phyloP scores from a whole-genome alignment of 2,797 vertebrate genomes.

The Antennarius maculatus region DNA sequence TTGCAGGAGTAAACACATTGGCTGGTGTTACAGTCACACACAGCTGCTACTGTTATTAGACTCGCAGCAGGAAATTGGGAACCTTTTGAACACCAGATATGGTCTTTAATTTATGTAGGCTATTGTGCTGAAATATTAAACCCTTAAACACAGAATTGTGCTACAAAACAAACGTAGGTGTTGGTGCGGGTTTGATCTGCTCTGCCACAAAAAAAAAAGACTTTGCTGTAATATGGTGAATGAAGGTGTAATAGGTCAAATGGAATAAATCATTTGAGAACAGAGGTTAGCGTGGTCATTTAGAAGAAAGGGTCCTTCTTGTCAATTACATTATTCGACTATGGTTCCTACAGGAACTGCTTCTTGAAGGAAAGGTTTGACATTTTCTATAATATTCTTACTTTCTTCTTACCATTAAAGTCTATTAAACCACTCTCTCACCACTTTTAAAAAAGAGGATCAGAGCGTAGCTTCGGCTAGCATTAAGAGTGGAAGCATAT shows the following conservation, averaged over 20 bases:
- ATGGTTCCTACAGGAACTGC: too few relatives aligned
- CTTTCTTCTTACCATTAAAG: too few relatives aligned
- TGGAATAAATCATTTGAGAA: too few relatives aligned
- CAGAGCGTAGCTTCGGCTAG: too few relatives aligned
- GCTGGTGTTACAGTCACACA: slow-evolving; percentile 1
- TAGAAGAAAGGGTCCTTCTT: too few relatives aligned
- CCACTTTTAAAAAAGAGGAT: too few relatives aligned
- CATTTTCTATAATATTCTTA: too few relatives aligned
- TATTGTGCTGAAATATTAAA: slow-evolving; percentile 2
- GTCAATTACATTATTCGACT: too few relatives aligned
- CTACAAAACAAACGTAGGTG: background rate
- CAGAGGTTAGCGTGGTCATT: too few relatives aligned
- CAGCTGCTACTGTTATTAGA: slow-evolving; percentile 23
- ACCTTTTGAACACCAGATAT: background rate
- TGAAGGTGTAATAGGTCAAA: background rate
- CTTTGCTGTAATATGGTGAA: background rate
- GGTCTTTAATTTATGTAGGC: background rate
- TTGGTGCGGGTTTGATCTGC: background rate
- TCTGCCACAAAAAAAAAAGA: background rate
- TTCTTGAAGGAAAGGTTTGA: too few relatives aligned
- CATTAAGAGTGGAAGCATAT: too few relatives aligned
- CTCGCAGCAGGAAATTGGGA: background rate
- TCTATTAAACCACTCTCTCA: too few relatives aligned
- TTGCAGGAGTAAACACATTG: slow-evolving; percentile 10
- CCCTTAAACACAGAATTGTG: background rate